These are phyloP conservation scores for Microctonus hyperodae DNA, from an alignment of 2,888 invertebrate species.

Conservation along the genomic window DNA sequence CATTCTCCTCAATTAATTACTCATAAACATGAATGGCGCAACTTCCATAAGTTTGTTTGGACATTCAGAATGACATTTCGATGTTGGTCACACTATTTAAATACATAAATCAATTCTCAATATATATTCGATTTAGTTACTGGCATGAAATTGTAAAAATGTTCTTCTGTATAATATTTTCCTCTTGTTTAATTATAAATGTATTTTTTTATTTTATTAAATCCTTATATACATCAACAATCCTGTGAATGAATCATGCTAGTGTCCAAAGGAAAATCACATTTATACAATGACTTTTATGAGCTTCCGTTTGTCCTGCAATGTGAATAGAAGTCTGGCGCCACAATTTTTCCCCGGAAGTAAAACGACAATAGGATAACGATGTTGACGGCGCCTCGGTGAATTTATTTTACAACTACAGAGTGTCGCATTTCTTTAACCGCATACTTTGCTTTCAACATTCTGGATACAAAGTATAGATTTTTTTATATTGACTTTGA, in stretches of 20 bases:
- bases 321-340: constrained; percentile 21
- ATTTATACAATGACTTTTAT: constrained; percentile 18
- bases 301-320: constrained; percentile 10
- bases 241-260: neutral
- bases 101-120: too few species aligned
- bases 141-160: too few species aligned
- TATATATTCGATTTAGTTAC: too few species aligned
- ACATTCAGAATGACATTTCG: neutral
- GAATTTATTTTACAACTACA: constrained; percentile 13
- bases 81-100: neutral
- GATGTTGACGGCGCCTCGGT: constrained; percentile 13
- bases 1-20: neutral
- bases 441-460: neutral
- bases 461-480: neutral
- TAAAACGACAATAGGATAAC: constrained; percentile 22
- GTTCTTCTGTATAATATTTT: too few species aligned
- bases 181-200: neutral
- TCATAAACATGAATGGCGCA: neutral
- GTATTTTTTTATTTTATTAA: too few species aligned
- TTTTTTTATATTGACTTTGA: neutral
- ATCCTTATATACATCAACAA: too few species aligned
- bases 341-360: constrained; percentile 11
- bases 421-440: neutral
- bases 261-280: constrained; percentile 13
- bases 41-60: neutral